Evolutionary conservation across 2,888 invertebrate genomes (phyloP), one percentile per base, ranked within the genome.

Genomic region (Caenorhabditis sulstoni): DNA sequence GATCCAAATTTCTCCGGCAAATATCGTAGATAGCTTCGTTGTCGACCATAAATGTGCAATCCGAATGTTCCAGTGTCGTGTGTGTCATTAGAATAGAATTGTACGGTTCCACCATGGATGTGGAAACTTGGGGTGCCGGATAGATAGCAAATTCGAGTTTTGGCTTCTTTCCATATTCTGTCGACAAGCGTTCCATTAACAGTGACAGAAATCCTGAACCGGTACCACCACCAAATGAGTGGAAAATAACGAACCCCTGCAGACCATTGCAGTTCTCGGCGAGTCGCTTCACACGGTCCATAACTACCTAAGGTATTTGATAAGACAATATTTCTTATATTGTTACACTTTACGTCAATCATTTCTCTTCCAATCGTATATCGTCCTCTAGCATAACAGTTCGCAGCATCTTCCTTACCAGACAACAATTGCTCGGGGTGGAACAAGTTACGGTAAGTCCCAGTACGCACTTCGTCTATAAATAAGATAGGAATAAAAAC

Each of bases 391-490:
- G 89, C 88, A 53, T 88, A 88, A 53, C 87, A 87, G 64, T 88
- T 88, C 8, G 88, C 87, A 0, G 88, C 88, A 64, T 88, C 87
- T 57, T 88, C 87, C 59, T 97, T 97, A 87, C 96, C 96, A 87
- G 96, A 96, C 92, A 96, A 95, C 91, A 97, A 93, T 92, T 97
- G 97, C 92, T 97, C 97, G 81, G 97, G 97, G 92, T 97, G 97
- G 94, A 97, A 97, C 90, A 97, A 85, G 37, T 73, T 82, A 14
- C 83, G 81, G 70, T 84, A 96, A 12, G 90, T 90, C 44, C 91
- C 91, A 18, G 91, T 91, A 22, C 91, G 87, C 3, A 91, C 91
- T 45, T 87, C 86, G 49, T 86, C 95, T 85, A 50, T 35, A 80
- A 67, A 18, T n/a, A 1, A n/a, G 12, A 11, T n/a, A n/a, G n/a